A percentile compares a stretch with the other conserved stretches of the same genome.
These are phyloP conservation scores for Acromyrmex echinatior DNA, from an alignment of 1,140 invertebrate species.

Conservation along the genomic window DNA sequence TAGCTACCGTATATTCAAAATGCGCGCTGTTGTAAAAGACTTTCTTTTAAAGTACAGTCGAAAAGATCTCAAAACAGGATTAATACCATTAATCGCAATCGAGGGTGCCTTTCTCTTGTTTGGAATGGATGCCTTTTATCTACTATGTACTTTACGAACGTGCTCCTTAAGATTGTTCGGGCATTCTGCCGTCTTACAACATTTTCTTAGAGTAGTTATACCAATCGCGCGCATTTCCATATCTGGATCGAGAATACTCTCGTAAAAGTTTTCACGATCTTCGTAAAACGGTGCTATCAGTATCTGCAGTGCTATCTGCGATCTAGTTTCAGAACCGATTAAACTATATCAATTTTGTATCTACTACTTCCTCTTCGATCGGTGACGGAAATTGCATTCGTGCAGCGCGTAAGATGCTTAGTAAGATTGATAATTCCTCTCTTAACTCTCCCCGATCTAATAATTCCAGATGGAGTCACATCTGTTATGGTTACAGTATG, in stretches of 20 bases:
- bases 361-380: conserved; percentile 46
- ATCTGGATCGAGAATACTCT: conserved; percentile 43
- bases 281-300: conserved; percentile 43
- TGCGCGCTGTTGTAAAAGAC: background rate
- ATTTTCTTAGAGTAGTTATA: conserved; percentile 48
- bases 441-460: conserved; percentile 32
- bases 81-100: conserved; percentile 37
- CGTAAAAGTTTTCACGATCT: conserved; percentile 60
- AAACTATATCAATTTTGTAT: conserved; percentile 65
- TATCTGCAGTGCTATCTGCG: conserved; percentile 35
- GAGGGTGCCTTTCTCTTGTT: background rate
- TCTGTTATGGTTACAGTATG: conserved; percentile 1
- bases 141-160: conserved; percentile 25
- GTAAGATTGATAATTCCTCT: conserved; percentile 52
- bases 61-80: background rate
- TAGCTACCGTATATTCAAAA: conserved; percentile 13
- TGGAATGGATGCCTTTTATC: conserved; percentile 44
- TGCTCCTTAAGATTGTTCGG: conserved; percentile 42
- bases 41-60: background rate
- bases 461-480: conserved; percentile 5
- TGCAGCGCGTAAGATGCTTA: conserved; percentile 28
- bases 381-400: conserved; percentile 53
- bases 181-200: conserved; percentile 26
- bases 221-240: conserved; percentile 55
- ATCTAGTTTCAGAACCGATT: conserved; percentile 60